Conservation (phyloP, 2,797 vertebrate species). For the Chromobotia macracanthus region DNA sequence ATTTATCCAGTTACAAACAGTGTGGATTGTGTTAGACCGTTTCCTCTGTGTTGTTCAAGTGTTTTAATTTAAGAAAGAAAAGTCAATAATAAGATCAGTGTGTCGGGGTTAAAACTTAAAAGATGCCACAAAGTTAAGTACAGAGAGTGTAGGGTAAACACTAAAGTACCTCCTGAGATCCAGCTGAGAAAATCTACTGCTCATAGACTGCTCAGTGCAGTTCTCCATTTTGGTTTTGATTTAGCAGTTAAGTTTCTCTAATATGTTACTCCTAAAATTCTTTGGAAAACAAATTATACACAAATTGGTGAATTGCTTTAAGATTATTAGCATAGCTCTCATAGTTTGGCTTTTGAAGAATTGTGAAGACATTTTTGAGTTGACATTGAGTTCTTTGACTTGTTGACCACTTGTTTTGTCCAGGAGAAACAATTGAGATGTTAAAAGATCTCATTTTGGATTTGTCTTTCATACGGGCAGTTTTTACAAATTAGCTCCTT, state of each 20-base stretch:
- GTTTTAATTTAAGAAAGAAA: background rate
- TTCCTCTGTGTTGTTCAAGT: background rate
- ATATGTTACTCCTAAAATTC: too few relatives aligned
- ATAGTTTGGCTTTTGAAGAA: background rate
- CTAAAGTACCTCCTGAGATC: too few relatives aligned
- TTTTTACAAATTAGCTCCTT: background rate
- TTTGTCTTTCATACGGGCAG: background rate
- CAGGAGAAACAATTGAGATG: background rate
- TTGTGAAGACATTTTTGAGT: background rate
- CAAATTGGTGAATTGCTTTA: background rate
- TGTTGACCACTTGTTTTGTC: background rate
- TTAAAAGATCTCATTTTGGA: background rate
- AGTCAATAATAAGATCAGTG: background rate
- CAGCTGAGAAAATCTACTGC: too few relatives aligned
- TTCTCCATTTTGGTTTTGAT: too few relatives aligned
- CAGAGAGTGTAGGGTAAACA: background rate
- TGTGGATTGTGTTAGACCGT: background rate
- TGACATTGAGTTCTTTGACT: background rate
- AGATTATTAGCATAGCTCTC: background rate
- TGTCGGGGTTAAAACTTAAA: background rate
- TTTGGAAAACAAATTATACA: background rate
- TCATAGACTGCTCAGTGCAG: too few relatives aligned
- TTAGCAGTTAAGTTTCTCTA: too few relatives aligned
- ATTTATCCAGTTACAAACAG: slow-evolving; percentile 17
- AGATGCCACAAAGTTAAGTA: too few relatives aligned